Evolutionary conservation across 2,797 vertebrate species (phyloP), one percentile per base, ranked within the genome.

Genomic region (Chrosomus eos): DNA sequence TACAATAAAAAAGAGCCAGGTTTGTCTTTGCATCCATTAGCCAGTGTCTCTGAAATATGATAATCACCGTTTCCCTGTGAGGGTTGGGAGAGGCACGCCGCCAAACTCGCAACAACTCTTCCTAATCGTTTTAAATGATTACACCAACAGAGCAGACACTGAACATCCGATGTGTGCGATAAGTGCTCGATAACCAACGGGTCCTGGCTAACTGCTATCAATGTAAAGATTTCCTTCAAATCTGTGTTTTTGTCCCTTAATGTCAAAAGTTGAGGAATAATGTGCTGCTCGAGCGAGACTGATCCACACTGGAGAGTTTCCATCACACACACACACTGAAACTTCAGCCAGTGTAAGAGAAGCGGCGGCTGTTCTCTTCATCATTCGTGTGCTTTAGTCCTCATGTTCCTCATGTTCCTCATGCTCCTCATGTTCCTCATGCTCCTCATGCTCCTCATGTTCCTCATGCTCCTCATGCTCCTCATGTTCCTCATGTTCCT

Each of bases 41-140:
- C 67, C 48, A 23, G 38, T 36, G 38, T 36, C 60, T 75, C 31
- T 28, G 26, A 87, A 86, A 86, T 79, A 53, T 85, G 72, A 28
- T 62, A 81, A 75, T 51, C 28, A 23, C 77, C 33, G 82, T 89
- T 62, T 81, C 14, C 43, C 77, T 31, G 4, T 51, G 19, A 67
- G 64, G n/a, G 67, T 40, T 72, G n/a, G 51, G 33, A 40, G 60
- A 87, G 87, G 66, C 85, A 84, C 11, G 10, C 40, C 31, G 53
- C 85, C 82, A 87, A 48, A 58, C 58, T 60, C 51, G 48, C 64
- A 81, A 88, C 87, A 91, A 89, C 91, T 87, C 89, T 88, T 91
- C 84, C 87, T 89, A 92, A 93, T 92, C 86, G 87, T 89, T 93
- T 92, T 89, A 92, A 90, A 74, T 85, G 90, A 92, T 93, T 93